Conservation (phyloP, 2,113 vertebrate species). For the Perca flavescens region DNA sequence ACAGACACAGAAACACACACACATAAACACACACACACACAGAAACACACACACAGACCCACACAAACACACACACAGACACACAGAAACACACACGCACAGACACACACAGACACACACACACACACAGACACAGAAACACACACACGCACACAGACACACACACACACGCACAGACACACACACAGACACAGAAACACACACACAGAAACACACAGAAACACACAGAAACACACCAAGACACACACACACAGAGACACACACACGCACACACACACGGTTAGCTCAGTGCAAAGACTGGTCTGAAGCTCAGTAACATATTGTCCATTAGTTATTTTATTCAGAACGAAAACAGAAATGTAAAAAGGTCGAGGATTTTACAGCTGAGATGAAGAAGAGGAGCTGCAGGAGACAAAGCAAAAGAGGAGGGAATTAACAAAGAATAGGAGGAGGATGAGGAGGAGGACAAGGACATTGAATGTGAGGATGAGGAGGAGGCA, state of each 20-base stretch:
- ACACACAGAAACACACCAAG: no score
- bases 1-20: slow-evolving; percentile 42
- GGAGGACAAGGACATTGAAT: not conserved
- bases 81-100: slow-evolving; percentile 29
- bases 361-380: not conserved
- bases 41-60: not conserved
- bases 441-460: not conserved
- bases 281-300: no score
- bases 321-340: no score
- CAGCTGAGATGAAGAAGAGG: not conserved
- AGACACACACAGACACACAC: slow-evolving; percentile 24
- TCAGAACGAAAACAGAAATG: no score
- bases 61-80: no score
- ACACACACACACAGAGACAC: slow-evolving; percentile 26
- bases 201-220: no score
- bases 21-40: not conserved
- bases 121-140: no score
- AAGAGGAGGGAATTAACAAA: not conserved
- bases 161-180: slow-evolving; percentile 37
- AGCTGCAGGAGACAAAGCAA: no score
- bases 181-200: no score
- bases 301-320: no score
- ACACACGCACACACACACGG: no score
- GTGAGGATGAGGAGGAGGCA: not conserved
- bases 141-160: no score